phyloP scores from a whole-genome alignment of 2,797 vertebrate species.

The Mormyrus proboscirostris region DNA sequence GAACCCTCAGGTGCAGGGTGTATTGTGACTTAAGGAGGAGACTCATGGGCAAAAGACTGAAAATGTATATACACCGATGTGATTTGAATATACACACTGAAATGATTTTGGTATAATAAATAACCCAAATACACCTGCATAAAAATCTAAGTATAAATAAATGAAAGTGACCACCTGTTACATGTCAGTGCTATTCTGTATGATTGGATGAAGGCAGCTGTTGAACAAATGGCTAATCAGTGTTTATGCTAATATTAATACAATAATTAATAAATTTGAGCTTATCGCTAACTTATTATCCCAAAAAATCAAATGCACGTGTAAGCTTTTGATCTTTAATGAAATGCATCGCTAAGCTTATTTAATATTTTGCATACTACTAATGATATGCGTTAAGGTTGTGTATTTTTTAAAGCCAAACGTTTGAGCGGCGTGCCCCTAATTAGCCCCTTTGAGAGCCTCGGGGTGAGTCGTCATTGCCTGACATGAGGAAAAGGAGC shows the following conservation, averaged over 20 bases:
- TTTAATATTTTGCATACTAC: background rate
- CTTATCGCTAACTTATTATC: background rate
- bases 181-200: background rate
- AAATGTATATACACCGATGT: background rate
- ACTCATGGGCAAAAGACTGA: background rate
- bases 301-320: background rate
- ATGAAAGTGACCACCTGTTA: background rate
- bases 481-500: background rate
- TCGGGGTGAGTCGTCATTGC: constrained; percentile 61
- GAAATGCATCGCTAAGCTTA: background rate
- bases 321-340: background rate
- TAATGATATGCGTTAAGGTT: background rate
- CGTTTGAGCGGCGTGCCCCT: constrained; percentile 59
- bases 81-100: background rate
- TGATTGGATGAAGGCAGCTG: constrained; percentile 6
- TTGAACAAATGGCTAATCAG: background rate
- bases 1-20: background rate
- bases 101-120: background rate
- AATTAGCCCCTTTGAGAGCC: constrained; percentile 70
- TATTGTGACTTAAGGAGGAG: background rate
- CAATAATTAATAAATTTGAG: background rate
- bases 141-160: background rate
- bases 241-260: background rate
- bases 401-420: constrained; percentile 36
- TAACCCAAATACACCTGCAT: background rate